These are phyloP conservation scores for Coenobita brevimanus DNA, from an alignment of 1,140 invertebrate species.

Conservation along the genomic window DNA sequence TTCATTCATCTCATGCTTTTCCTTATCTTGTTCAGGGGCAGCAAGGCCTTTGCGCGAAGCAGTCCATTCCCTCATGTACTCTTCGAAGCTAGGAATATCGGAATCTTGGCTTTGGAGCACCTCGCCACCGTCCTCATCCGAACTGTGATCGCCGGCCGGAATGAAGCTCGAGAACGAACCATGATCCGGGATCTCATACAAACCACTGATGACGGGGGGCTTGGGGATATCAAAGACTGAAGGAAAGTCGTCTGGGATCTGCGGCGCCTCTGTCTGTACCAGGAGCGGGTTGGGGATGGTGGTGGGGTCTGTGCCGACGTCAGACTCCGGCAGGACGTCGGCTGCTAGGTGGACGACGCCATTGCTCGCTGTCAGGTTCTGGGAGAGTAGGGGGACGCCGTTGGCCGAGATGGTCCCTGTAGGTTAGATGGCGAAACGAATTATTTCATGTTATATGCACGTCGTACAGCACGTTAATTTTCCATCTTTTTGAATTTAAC, in stretches of 20 bases:
- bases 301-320: slow-evolving; percentile 55
- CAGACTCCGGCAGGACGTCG: slow-evolving; percentile 56
- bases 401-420: slow-evolving; percentile 63
- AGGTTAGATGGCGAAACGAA: background rate
- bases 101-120: background rate
- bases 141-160: background rate
- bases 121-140: background rate
- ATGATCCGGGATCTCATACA: slow-evolving; percentile 38
- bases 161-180: slow-evolving; percentile 27
- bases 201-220: background rate
- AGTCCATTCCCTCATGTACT: background rate
- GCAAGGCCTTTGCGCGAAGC: too few species aligned
- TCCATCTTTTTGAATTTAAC: too few species aligned
- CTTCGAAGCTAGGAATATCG: background rate
- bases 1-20: too few species aligned
- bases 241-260: background rate
- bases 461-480: background rate
- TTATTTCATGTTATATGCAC: background rate
- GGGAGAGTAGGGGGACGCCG: slow-evolving; percentile 41
- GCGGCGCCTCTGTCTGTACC: slow-evolving; percentile 24
- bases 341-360: slow-evolving; percentile 58
- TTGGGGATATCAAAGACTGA: background rate
- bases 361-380: slow-evolving; percentile 57
- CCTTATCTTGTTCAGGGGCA: too few species aligned
- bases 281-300: slow-evolving; percentile 29